A percentile compares a stretch with the other conserved stretches of the same genome.
phyloP scores from a whole-genome alignment of 2,113 vertebrate species.

The Synodontis membranacea region DNA sequence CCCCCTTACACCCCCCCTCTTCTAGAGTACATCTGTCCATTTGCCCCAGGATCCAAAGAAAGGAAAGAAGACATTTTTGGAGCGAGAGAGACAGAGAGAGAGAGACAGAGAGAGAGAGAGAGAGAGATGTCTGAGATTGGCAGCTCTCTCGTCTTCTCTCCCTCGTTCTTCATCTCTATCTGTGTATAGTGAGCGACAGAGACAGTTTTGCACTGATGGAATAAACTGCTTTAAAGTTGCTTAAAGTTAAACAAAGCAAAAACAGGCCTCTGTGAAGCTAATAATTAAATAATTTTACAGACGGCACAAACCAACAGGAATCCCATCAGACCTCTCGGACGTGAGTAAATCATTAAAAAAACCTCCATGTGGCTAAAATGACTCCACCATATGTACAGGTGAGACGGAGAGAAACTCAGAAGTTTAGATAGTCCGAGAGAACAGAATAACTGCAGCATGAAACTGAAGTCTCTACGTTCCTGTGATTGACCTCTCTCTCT shows the following conservation, averaged over 20 bases:
- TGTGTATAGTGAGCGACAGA: not conserved
- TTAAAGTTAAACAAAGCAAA: not conserved
- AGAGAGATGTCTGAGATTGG: not conserved
- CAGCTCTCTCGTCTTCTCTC: not conserved
- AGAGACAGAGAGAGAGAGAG: not conserved
- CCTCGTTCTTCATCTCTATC: not conserved
- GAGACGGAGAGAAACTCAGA: no score
- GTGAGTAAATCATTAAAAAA: not conserved
- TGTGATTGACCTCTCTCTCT: not conserved
- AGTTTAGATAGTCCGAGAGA: no score
- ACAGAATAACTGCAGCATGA: no score
- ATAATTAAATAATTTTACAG: no score
- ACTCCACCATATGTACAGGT: not conserved
- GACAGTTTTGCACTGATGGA: not conserved
- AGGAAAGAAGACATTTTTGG: not conserved
- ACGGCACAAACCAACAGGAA: not conserved
- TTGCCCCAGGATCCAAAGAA: not conserved
- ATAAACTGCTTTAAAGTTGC: not conserved
- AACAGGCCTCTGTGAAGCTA: not conserved
- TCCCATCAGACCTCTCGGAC: not conserved
- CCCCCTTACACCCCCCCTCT: no score
- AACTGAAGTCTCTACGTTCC: not conserved
- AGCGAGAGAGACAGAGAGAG: not conserved
- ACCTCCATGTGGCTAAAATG: not conserved
- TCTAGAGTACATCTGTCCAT: not conserved